Percentiles rank a stretch among this genome's conserved stretches.
These are phyloP conservation scores for Gortyna flavago DNA, from an alignment of 2,888 invertebrate species.

Conservation along the genomic window DNA sequence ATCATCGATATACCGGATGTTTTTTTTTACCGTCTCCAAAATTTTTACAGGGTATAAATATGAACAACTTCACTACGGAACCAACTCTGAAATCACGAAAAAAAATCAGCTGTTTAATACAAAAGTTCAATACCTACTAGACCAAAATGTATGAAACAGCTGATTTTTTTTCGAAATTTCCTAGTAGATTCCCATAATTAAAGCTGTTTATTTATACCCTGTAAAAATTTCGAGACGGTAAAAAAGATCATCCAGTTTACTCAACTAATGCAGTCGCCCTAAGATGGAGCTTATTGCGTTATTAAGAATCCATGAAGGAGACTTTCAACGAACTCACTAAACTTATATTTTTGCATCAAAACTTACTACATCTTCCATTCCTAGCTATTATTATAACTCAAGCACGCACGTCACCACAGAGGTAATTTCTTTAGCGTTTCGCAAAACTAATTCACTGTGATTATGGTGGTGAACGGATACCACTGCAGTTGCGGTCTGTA, in stretches of 20 bases:
- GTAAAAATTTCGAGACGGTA: no score
- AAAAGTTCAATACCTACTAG: no score
- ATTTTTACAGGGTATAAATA: no score
- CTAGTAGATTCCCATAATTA: no score
- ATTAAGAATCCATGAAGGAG: neutral
- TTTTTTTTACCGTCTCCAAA: no score
- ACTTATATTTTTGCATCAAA: neutral
- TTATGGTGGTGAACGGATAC: constrained; percentile 61
- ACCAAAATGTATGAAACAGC: no score
- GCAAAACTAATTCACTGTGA: constrained; percentile 58
- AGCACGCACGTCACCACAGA: constrained; percentile 38
- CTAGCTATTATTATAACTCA: constrained; percentile 21
- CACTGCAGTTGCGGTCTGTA: constrained; percentile 48
- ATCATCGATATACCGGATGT: neutral
- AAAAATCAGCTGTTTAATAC: no score
- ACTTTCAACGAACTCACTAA: neutral
- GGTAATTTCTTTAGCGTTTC: constrained; percentile 51
- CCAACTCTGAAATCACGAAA: no score
- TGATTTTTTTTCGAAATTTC: no score
- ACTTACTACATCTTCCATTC: constrained; percentile 12
- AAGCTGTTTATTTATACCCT: no score
- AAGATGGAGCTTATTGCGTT: neutral
- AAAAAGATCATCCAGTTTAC: no score
- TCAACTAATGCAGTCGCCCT: neutral
- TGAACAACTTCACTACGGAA: no score